Evolutionary conservation across 2,888 invertebrate genomes (phyloP), one percentile per base, ranked within the genome.

Genomic region (Leptogaster cylindrica): DNA sequence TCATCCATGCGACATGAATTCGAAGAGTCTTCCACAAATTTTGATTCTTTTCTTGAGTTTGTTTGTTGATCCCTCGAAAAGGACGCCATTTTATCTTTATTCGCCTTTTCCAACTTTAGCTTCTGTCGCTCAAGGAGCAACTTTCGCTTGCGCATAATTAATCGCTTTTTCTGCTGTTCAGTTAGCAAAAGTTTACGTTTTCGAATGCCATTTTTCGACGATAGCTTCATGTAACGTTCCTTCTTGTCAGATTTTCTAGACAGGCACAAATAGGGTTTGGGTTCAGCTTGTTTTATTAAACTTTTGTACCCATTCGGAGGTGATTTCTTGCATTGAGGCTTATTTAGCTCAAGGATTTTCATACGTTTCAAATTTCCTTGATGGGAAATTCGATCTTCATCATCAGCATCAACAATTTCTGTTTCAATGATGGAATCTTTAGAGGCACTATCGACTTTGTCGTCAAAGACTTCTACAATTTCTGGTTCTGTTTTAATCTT

Each of bases 271-370:
- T 81, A 81, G 16, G 77, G 76, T 72, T 78, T 79, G 51, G 80
- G 79, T 72, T 80, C 79, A 1, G 80, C 75, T 72, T 80, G 80
- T 68, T 80, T 81, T 41, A 81, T 81, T 64, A 81, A 76, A 72
- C 76, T 79, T 71, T 81, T 81, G 70, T 81, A 81, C 72, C 81
- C 78, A 67, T 79, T 80, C 39, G 77, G 73, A 41, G 79, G 75
- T 10, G 79, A 74, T 70, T 79, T 79, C 64, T 80, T 81, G 65
- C 74, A 75, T 25, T 72, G 73, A n/a, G 70, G 72, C 51, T 76
- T 76, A 66, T 73, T 74, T 28, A 75, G 70, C 70, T 77, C 77
- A 4, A 80, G 74, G 52, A 80, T 75, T 70, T 79, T 79, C 4
- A 78, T 76, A 64, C 79, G 78, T 58, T 76, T 71, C n/a, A 41